Conservation (phyloP, 1,140 invertebrate species). For the Phortica variegata region DNA sequence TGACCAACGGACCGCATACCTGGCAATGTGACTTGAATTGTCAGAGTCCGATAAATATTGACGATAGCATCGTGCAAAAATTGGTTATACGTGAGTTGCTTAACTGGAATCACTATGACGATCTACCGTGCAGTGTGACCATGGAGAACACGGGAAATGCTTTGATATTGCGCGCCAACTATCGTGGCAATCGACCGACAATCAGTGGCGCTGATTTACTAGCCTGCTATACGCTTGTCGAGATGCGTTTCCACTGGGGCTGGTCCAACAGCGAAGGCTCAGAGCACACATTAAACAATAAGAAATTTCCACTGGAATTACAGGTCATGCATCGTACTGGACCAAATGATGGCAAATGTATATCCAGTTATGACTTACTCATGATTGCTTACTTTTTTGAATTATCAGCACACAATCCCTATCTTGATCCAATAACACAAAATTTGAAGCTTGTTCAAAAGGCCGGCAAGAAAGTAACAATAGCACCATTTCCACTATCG, state of each 20-base stretch:
- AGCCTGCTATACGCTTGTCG: conserved; percentile 58
- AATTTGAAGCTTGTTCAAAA: conserved; percentile 56
- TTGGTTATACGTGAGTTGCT: conserved; percentile 42
- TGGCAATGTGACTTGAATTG: conserved; percentile 39
- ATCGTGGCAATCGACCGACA: conserved; percentile 47
- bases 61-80: conserved; percentile 30
- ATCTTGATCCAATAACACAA: conserved; percentile 60
- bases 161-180: conserved; percentile 51
- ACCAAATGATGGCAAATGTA: conserved; percentile 17
- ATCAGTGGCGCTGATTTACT: conserved; percentile 59
- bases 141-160: conserved; percentile 48
- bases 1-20: conserved; percentile 46
- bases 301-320: conserved; percentile 61
- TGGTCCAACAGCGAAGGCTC: conserved; percentile 61
- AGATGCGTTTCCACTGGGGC: conserved; percentile 62
- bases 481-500: conserved; percentile 60
- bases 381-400: conserved; percentile 50
- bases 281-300: conserved; percentile 61
- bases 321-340: conserved; percentile 57
- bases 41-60: conserved; percentile 57
- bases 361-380: conserved; percentile 44
- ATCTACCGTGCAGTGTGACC: conserved; percentile 35
- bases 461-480: conserved; percentile 46
- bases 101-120: conserved; percentile 52
- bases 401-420: conserved; percentile 59